A percentile compares a stretch with the other conserved stretches of the same genome.
These are phyloP conservation scores for Anhinga rufa DNA, from an alignment of 2,113 vertebrate genomes.

Conservation along the genomic window DNA sequence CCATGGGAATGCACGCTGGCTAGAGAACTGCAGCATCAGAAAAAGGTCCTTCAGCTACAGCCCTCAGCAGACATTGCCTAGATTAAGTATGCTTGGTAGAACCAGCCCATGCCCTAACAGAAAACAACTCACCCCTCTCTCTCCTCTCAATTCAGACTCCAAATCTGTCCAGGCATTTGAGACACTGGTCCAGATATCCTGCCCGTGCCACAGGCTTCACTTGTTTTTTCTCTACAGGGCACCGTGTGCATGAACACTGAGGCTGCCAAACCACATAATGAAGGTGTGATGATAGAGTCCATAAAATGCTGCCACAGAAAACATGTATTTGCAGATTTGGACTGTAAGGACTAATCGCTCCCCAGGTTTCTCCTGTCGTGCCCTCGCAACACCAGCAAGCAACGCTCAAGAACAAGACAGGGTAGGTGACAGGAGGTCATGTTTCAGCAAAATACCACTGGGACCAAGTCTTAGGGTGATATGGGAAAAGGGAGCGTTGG, in stretches of 20 bases:
- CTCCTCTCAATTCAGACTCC: neutral
- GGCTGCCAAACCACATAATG: neutral
- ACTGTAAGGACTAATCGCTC: neutral
- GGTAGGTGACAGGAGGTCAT: neutral
- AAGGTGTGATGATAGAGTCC: neutral
- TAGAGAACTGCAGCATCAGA: neutral
- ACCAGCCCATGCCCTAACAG: neutral
- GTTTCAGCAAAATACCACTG: neutral
- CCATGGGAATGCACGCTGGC: neutral
- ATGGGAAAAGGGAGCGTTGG: accelerated
- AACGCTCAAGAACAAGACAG: neutral
- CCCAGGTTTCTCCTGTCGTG: neutral
- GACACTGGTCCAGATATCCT: neutral
- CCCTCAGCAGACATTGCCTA: neutral
- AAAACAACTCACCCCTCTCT: neutral
- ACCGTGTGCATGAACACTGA: neutral
- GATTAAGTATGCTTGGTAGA: neutral
- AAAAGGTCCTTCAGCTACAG: neutral
- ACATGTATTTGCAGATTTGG: neutral
- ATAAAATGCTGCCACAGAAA: neutral
- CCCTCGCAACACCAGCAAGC: neutral
- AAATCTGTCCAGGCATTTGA: neutral
- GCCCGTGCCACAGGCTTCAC: neutral
- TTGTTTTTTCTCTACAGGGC: neutral
- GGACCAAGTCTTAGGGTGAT: neutral